Percentiles rank a stretch among this genome's conserved stretches.
Conservation (phyloP, 2,888 invertebrate genomes). For the Trachelus tabidus region DNA sequence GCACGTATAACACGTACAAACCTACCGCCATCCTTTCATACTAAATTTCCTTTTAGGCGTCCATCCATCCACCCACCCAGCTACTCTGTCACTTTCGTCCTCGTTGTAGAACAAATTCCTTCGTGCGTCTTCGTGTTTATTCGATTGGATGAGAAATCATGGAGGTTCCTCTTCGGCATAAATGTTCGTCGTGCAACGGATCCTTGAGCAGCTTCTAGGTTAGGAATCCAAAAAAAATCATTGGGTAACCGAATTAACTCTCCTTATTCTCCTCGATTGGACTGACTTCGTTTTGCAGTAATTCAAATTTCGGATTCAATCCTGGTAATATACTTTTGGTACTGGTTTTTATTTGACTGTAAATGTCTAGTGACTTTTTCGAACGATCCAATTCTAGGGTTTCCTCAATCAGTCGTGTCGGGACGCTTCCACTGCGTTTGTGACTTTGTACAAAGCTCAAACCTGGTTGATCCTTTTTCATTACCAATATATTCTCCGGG, state of each 20-base stretch:
- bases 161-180: slow-evolving; percentile 26
- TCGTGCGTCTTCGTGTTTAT: neutral
- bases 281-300: slow-evolving; percentile 70
- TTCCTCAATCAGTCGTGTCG: slow-evolving; percentile 70
- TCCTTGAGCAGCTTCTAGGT: neutral
- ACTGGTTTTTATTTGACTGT: slow-evolving; percentile 70
- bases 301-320: slow-evolving; percentile 72
- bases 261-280: slow-evolving; percentile 59
- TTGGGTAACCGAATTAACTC: slow-evolving; percentile 50
- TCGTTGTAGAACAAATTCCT: neutral
- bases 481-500: slow-evolving; percentile 44
- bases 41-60: neutral
- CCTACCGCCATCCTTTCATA: neutral
- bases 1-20: neutral
- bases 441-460: slow-evolving; percentile 67
- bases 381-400: slow-evolving; percentile 47
- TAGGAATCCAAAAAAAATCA: neutral
- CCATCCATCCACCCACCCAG: neutral
- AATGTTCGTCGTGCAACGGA: slow-evolving; percentile 13
- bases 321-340: slow-evolving; percentile 67
- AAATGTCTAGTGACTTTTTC: slow-evolving; percentile 66
- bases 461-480: slow-evolving; percentile 37
- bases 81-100: slow-evolving; percentile 12
- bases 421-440: slow-evolving; percentile 70
- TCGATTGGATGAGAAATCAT: neutral